These are phyloP conservation scores for Rutilus rutilus DNA, from an alignment of 2,113 vertebrate species.

Conservation along the genomic window DNA sequence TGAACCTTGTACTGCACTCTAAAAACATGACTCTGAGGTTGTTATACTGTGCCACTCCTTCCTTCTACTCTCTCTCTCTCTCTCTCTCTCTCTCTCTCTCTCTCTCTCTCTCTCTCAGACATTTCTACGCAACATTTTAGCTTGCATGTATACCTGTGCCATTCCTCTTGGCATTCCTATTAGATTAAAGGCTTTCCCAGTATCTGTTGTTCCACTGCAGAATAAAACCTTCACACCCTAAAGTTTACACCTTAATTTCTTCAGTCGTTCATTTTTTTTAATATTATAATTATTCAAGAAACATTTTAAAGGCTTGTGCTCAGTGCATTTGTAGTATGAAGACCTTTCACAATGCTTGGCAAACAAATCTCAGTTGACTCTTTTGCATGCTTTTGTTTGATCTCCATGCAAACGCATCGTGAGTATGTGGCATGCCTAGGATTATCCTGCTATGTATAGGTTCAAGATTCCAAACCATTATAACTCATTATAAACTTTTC, in stretches of 20 bases:
- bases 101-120: not conserved
- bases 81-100: no score
- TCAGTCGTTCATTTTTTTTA: not conserved
- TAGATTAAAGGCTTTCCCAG: not conserved
- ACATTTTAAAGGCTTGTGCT: not conserved
- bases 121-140: not conserved
- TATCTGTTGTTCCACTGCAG: not conserved
- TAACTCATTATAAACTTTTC: not conserved
- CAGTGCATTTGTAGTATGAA: not conserved
- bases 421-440: not conserved
- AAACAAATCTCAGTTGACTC: not conserved
- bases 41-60: not conserved
- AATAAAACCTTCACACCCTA: not conserved
- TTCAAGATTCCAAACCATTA: conserved; percentile 5
- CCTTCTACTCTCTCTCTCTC: not conserved
- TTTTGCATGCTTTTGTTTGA: conserved; percentile 20
- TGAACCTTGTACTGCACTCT: conserved; percentile 9
- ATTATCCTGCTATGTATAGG: conserved; percentile 11
- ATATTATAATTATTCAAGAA: not conserved
- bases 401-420: not conserved
- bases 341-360: not conserved
- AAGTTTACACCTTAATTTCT: not conserved
- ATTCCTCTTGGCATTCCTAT: not conserved
- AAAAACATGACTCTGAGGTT: not conserved
- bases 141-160: not conserved